phyloP scores from a whole-genome alignment of 2,888 invertebrate genomes.

The Diarsia dahlii region DNA sequence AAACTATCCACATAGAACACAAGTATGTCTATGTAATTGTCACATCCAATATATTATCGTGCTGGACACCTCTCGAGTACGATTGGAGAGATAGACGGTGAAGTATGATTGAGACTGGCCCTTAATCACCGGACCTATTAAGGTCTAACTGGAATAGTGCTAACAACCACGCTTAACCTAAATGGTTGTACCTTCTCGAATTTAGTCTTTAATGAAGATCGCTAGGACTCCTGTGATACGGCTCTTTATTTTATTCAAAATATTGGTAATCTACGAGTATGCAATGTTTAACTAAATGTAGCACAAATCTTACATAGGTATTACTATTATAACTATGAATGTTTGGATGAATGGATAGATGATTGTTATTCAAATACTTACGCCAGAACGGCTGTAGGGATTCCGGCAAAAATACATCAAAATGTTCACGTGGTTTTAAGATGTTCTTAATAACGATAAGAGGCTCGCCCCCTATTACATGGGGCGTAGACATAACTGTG shows the following conservation, averaged over 20 bases:
- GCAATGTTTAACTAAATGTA: too few species aligned
- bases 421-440: too few species aligned
- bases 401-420: too few species aligned
- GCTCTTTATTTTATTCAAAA: too few species aligned
- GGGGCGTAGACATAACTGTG: neutral
- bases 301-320: too few species aligned
- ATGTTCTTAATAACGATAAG: too few species aligned
- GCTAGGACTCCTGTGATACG: neutral
- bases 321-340: too few species aligned
- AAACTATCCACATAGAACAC: neutral
- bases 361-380: too few species aligned
- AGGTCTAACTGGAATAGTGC: neutral
- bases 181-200: neutral
- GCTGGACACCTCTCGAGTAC: conserved; percentile 20
- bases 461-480: neutral
- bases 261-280: too few species aligned
- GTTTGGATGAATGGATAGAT: too few species aligned
- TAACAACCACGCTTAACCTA: conserved; percentile 2
- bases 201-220: neutral
- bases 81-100: conserved; percentile 2
- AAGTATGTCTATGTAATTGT: neutral
- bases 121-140: conserved; percentile 23
- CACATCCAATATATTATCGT: neutral
- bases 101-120: conserved; percentile 16
- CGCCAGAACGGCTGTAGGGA: too few species aligned